A percentile compares a stretch with the other conserved stretches of the same genome.
phyloP scores from a whole-genome alignment of 2,888 invertebrate species.

The Epistrophe eligans region DNA sequence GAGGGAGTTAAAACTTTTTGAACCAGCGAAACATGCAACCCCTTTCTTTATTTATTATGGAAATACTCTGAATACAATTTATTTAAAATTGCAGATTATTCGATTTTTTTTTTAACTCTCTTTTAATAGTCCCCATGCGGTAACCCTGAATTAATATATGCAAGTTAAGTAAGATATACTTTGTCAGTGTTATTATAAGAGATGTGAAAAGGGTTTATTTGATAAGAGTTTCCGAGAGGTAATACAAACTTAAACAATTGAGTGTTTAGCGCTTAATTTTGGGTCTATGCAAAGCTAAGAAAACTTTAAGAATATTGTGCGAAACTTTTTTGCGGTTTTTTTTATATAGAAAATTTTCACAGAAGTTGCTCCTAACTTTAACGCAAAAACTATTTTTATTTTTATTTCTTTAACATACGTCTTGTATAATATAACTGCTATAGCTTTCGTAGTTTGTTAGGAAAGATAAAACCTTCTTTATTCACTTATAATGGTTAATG shows the following conservation, averaged over 20 bases:
- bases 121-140: not conserved
- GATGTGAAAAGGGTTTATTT: constrained; percentile 25
- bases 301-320: not conserved
- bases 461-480: too few relatives aligned
- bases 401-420: too few relatives aligned
- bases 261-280: constrained; percentile 19
- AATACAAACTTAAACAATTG: constrained; percentile 16
- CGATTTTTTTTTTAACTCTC: not conserved
- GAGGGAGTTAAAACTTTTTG: too few relatives aligned
- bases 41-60: too few relatives aligned
- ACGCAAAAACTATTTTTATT: not conserved
- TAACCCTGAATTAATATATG: constrained; percentile 11
- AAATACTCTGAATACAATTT: too few relatives aligned
- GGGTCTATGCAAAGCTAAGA: not conserved
- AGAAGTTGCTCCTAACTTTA: not conserved
- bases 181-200: constrained; percentile 10
- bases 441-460: too few relatives aligned
- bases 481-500: too few relatives aligned
- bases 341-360: not conserved
- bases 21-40: too few relatives aligned
- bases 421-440: too few relatives aligned
- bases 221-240: constrained; percentile 20
- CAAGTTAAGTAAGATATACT: constrained; percentile 24
- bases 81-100: too few relatives aligned
- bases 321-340: constrained; percentile 6